Evolutionary conservation across 2,797 vertebrate species (phyloP).

Genomic region (Octomys mimax): DNA sequence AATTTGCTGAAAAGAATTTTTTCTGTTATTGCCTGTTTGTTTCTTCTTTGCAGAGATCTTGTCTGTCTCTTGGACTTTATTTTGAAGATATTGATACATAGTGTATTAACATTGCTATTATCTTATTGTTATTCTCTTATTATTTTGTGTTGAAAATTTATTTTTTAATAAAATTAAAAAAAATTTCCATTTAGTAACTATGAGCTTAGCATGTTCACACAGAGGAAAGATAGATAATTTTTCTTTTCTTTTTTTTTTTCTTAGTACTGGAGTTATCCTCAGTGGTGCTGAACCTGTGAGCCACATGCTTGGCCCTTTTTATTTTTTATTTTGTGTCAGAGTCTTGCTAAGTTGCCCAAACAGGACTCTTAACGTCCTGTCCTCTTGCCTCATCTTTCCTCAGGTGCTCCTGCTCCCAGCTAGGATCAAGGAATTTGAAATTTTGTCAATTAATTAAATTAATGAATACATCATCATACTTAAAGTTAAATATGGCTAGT

Average conservation of each 20-base stretch:
- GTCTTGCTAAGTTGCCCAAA: not conserved
- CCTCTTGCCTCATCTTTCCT: not conserved
- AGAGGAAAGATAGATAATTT: not conserved
- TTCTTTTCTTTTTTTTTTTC: too few relatives aligned
- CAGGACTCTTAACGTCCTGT: not conserved
- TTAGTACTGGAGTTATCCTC: not conserved
- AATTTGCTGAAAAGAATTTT: too few relatives aligned
- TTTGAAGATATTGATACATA: too few relatives aligned
- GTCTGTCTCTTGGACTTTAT: too few relatives aligned
- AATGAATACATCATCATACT: conserved; percentile 25
- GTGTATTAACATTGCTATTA: too few relatives aligned
- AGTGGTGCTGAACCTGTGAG: not conserved
- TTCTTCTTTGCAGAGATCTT: too few relatives aligned
- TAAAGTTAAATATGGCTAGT: conserved; percentile 50
- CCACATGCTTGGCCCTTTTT: not conserved
- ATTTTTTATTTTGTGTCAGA: not conserved
- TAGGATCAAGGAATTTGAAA: not conserved
- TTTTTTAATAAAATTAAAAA: too few relatives aligned
- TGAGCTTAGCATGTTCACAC: not conserved
- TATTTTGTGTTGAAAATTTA: too few relatives aligned
- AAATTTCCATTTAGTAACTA: not conserved
- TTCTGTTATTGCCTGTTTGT: too few relatives aligned
- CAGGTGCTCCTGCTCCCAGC: not conserved
- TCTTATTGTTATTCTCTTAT: too few relatives aligned
- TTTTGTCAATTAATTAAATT: conserved; percentile 25